phyloP scores from a whole-genome alignment of 1,140 invertebrate genomes.

The Trichoplusia ni region DNA sequence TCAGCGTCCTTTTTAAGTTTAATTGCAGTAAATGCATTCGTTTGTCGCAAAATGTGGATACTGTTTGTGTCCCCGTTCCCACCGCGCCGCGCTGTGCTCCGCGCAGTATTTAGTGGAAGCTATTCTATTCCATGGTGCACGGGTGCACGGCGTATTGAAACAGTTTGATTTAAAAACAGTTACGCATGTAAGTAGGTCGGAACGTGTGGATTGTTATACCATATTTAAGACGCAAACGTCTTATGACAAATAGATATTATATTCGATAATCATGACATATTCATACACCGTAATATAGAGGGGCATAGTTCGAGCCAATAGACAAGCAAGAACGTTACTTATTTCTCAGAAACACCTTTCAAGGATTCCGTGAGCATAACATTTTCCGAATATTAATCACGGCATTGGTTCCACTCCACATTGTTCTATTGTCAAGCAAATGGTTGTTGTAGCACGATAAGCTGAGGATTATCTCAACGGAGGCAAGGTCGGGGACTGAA shows the following conservation, averaged over 20 bases:
- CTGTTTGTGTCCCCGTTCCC: slow-evolving; percentile 6
- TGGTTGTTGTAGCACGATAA: background rate
- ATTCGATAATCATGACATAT: too few species aligned
- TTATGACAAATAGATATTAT: too few species aligned
- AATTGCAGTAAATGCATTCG: slow-evolving; percentile 17
- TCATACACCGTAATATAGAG: too few species aligned
- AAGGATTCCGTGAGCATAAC: too few species aligned
- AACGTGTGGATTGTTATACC: background rate
- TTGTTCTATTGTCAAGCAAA: slow-evolving; percentile 6
- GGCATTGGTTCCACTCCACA: background rate
- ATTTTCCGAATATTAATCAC: background rate
- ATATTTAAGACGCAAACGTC: background rate
- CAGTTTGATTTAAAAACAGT: background rate
- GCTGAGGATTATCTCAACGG: background rate
- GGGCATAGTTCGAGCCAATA: too few species aligned
- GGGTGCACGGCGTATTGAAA: background rate
- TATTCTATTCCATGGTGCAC: too few species aligned
- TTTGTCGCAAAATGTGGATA: slow-evolving; percentile 10
- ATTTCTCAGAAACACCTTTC: too few species aligned
- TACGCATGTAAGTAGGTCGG: background rate
- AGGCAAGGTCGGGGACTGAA: slow-evolving; percentile 6
- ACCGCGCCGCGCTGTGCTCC: background rate
- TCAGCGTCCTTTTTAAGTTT: slow-evolving; percentile 32
- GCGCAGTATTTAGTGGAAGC: too few species aligned
- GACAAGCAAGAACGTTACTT: too few species aligned